Percentiles rank a stretch among this genome's conserved stretches.
Conservation (phyloP, 2,797 vertebrate species). For the Cossypha dichroa region DNA sequence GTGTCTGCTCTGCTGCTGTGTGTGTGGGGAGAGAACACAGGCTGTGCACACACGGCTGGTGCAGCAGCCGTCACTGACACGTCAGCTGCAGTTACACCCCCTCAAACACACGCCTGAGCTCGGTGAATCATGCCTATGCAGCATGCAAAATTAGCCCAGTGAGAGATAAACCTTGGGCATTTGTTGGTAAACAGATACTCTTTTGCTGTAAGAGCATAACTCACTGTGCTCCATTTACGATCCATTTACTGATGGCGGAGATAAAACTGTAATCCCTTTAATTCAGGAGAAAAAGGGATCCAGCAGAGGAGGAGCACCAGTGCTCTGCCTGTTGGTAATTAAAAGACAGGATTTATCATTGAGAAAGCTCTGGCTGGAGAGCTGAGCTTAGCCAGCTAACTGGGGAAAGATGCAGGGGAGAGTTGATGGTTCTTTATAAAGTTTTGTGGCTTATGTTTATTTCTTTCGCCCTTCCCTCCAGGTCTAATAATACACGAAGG, state of each 20-base stretch:
- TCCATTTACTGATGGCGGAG: neutral
- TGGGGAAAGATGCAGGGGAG: neutral
- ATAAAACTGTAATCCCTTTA: conserved; percentile 35
- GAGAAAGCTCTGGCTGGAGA: neutral
- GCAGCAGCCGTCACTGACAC: conserved; percentile 26
- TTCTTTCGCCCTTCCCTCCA: conserved; percentile 68
- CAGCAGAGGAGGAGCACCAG: neutral
- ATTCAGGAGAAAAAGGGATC: neutral
- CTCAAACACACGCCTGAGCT: neutral
- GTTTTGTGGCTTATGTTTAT: conserved; percentile 35
- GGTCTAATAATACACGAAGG: conserved; percentile 97
- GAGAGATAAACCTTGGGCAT: neutral
- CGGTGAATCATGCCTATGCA: conserved; percentile 30
- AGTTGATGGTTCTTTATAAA: conserved; percentile 3
- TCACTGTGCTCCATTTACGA: neutral
- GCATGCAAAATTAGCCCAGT: neutral
- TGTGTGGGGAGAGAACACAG: neutral
- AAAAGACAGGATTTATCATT: neutral
- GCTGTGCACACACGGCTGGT: neutral
- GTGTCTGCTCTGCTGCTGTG: neutral
- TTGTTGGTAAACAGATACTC: conserved; percentile 35
- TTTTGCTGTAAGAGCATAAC: neutral
- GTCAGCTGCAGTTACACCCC: conserved; percentile 1
- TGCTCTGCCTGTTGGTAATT: neutral
- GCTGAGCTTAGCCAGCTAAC: neutral